phyloP scores from a whole-genome alignment of 2,888 invertebrate species.

The Ceriagrion tenellum region DNA sequence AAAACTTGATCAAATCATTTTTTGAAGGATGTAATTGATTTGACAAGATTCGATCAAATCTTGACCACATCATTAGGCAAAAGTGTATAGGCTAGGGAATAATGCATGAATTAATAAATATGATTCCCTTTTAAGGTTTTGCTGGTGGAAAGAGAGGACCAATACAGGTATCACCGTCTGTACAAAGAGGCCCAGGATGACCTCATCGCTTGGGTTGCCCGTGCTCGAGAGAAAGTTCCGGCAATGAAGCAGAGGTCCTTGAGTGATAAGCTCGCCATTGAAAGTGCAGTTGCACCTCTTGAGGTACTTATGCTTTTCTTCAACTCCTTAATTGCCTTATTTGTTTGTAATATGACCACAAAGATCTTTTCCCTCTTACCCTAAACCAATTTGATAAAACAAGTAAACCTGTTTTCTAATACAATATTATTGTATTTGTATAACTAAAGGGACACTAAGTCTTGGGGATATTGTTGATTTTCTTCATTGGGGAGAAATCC shows the following conservation, averaged over 20 bases:
- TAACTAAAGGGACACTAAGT: too few species aligned
- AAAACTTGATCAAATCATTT: too few species aligned
- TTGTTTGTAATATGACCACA: too few species aligned
- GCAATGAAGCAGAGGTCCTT: constrained; percentile 90
- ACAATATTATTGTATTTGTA: too few species aligned
- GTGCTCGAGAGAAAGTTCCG: constrained; percentile 93
- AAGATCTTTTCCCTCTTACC: too few species aligned
- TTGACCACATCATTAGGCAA: neutral
- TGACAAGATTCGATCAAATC: too few species aligned
- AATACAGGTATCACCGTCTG: constrained; percentile 91
- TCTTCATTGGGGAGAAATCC: too few species aligned
- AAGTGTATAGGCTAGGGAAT: neutral
- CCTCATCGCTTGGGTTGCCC: constrained; percentile 91
- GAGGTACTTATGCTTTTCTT: constrained; percentile 77
- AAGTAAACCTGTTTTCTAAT: too few species aligned
- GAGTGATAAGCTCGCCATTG: constrained; percentile 92
- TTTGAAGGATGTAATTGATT: neutral
- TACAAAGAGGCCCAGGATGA: constrained; percentile 96
- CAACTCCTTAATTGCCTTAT: too few species aligned
- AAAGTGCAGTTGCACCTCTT: constrained; percentile 92
- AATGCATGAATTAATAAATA: neutral
- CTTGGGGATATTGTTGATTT: too few species aligned
- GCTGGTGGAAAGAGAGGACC: constrained; percentile 89
- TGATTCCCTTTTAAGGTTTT: constrained; percentile 79
- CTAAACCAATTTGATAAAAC: too few species aligned